Percentiles rank a stretch among this genome's conserved stretches.
Evolutionary conservation across 2,113 vertebrate genomes (phyloP).

Genomic region (Climacteris rufus): DNA sequence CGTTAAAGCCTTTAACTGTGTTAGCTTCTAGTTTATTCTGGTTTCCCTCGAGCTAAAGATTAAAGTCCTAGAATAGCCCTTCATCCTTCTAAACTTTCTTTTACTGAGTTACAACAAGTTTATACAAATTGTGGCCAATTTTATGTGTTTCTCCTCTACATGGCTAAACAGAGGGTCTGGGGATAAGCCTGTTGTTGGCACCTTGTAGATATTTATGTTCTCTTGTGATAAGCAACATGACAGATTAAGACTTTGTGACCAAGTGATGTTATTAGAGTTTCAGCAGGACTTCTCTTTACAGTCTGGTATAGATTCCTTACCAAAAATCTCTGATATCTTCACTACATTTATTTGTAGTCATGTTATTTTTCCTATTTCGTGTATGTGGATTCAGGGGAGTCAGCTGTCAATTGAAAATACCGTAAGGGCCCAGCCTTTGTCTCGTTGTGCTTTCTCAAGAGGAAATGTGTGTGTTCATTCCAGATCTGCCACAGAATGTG

Average conservation of each 20-base stretch:
- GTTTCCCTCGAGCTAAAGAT: constrained; percentile 4
- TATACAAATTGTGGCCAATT: neutral
- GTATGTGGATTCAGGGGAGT: neutral
- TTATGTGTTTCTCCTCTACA: neutral
- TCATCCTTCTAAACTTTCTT: neutral
- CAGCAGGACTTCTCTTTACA: neutral
- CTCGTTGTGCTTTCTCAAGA: neutral
- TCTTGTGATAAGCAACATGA: neutral
- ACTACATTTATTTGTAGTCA: neutral
- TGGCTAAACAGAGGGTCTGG: neutral
- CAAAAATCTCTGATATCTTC: neutral
- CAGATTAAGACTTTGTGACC: neutral
- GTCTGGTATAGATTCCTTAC: neutral
- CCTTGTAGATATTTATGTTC: neutral
- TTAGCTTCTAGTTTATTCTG: constrained; percentile 23
- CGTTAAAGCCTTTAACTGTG: constrained; percentile 2
- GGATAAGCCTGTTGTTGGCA: neutral
- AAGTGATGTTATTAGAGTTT: neutral
- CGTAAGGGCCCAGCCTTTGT: neutral
- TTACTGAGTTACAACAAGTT: neutral
- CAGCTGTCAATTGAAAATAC: neutral
- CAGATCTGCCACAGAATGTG: neutral
- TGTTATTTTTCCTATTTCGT: neutral
- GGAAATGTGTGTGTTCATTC: rapidly evolving
- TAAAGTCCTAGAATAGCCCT: constrained; percentile 16